Conservation (phyloP, 2,113 vertebrate species). For the Hyaena hyaena region DNA sequence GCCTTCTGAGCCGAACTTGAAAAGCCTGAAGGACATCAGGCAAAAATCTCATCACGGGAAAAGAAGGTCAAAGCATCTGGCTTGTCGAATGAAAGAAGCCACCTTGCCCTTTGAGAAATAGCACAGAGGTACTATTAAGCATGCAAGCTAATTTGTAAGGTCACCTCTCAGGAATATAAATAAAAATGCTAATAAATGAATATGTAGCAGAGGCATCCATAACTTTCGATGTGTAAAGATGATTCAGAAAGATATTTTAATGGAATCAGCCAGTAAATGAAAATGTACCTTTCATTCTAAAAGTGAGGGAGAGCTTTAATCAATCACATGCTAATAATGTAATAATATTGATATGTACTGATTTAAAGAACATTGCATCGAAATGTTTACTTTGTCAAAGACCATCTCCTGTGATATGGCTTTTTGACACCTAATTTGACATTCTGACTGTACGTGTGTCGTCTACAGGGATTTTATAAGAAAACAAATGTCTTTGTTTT, state of each 20-base stretch:
- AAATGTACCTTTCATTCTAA: background rate
- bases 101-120: background rate
- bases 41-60: background rate
- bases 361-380: background rate
- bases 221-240: background rate
- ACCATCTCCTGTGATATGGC: background rate
- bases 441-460: background rate
- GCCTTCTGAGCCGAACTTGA: background rate
- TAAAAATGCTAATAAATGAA: background rate
- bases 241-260: background rate
- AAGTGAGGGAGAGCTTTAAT: background rate
- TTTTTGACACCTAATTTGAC: background rate
- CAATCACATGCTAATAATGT: background rate
- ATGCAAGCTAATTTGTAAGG: background rate
- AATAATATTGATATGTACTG: background rate
- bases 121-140: background rate
- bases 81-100: background rate
- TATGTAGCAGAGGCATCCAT: background rate
- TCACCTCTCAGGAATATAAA: background rate
- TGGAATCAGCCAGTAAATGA: background rate
- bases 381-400: background rate
- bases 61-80: background rate
- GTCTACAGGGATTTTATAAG: background rate
- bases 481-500: background rate
- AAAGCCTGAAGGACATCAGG: background rate